Conservation (phyloP, 2,113 vertebrate species). For the Apodemus speciosus region DNA sequence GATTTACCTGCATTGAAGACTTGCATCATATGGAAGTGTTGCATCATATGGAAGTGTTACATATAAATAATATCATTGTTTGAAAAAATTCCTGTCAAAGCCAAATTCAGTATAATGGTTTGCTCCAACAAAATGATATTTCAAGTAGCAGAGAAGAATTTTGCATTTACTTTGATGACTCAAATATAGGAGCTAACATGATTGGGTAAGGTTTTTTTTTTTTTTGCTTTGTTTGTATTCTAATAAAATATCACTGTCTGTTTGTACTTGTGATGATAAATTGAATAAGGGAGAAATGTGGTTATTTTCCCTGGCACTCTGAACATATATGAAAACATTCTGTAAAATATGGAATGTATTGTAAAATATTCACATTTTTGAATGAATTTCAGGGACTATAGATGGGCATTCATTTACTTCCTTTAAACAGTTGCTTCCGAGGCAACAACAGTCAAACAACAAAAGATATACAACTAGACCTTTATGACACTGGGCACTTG, state of each 20-base stretch:
- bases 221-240: constrained; percentile 56
- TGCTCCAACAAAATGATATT: constrained; percentile 34
- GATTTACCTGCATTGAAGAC: constrained; percentile 39
- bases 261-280: constrained; percentile 12
- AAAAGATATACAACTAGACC: background rate
- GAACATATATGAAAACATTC: constrained; percentile 43
- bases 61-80: background rate
- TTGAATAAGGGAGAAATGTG: constrained; percentile 23
- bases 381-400: constrained; percentile 14
- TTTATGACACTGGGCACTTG: background rate
- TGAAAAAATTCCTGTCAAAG: constrained; percentile 14
- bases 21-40: constrained; percentile 49
- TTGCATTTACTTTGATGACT: constrained; percentile 50
- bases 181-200: background rate
- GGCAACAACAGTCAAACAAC: background rate
- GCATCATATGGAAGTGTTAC: constrained; percentile 17
- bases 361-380: constrained; percentile 20
- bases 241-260: constrained; percentile 28
- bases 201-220: background rate
- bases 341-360: background rate
- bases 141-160: background rate
- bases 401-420: constrained; percentile 5
- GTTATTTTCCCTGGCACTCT: constrained; percentile 41
- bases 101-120: constrained; percentile 46
- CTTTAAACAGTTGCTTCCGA: background rate